A percentile compares a stretch with the other conserved stretches of the same genome.
These are phyloP conservation scores for Pionites leucogaster DNA, from an alignment of 2,113 vertebrate species.

Conservation along the genomic window DNA sequence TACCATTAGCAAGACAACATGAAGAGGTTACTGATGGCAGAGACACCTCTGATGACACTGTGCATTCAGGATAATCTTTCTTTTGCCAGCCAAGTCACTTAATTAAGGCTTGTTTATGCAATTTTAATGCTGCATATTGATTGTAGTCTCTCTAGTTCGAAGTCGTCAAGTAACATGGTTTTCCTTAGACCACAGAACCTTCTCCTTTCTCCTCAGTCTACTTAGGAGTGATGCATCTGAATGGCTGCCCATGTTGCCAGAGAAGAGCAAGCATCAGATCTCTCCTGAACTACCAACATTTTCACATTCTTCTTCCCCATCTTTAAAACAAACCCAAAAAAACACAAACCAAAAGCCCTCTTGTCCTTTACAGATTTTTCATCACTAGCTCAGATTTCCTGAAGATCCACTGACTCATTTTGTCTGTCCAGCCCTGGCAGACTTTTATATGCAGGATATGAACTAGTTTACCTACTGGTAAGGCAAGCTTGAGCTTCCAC, in stretches of 20 bases:
- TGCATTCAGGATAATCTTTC: not conserved
- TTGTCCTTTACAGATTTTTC: not conserved
- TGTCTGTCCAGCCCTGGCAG: not conserved
- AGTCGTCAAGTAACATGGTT: not conserved
- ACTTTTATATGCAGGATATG: not conserved
- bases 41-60: not conserved
- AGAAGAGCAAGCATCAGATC: not conserved
- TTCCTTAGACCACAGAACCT: not conserved
- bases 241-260: rapidly evolving
- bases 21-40: not conserved
- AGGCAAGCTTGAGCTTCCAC: conserved; percentile 36
- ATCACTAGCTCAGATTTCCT: not conserved
- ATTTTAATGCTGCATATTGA: rapidly evolving
- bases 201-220: not conserved
- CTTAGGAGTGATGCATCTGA: rapidly evolving
- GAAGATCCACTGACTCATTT: not conserved
- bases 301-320: not conserved
- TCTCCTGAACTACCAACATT: not conserved
- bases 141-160: not conserved
- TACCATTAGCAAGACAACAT: not conserved
- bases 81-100: not conserved
- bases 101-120: not conserved
- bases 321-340: not conserved
- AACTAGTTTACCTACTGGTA: not conserved
- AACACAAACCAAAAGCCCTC: not conserved